Conservation (phyloP, 2,797 vertebrate species). For the Prionace glauca region DNA sequence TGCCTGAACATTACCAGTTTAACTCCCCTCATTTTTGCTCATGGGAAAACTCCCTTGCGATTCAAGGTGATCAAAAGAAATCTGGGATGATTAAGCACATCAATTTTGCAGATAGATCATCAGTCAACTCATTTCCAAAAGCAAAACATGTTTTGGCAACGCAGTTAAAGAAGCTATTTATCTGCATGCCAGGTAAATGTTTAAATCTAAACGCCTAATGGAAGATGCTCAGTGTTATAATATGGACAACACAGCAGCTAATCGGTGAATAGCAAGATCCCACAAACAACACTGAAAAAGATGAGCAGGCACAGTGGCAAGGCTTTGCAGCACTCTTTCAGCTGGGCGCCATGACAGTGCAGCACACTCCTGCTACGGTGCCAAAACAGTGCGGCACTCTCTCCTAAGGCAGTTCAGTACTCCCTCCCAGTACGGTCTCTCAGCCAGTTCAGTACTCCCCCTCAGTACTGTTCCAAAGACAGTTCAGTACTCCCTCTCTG, state of each 20-base stretch:
- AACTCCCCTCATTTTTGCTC: neutral
- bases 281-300: neutral
- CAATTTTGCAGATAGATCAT: neutral
- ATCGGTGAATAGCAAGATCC: neutral
- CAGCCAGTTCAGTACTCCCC: too few relatives aligned
- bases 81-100: neutral
- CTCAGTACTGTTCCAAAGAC: too few relatives aligned
- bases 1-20: neutral
- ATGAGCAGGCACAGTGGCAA: neutral
- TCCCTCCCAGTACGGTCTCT: too few relatives aligned
- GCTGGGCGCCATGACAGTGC: too few relatives aligned
- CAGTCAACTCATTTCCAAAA: neutral
- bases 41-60: neutral
- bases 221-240: neutral
- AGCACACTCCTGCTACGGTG: neutral
- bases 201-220: neutral
- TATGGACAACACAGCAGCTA: neutral
- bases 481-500: too few relatives aligned
- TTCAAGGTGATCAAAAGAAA: neutral
- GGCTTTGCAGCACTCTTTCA: too few relatives aligned
- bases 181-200: neutral
- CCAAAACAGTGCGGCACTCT: too few relatives aligned
- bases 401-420: too few relatives aligned
- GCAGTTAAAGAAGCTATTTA: neutral
- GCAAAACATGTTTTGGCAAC: neutral